Conservation (phyloP, 2,888 invertebrate genomes). For the Mycalesis mineus region DNA sequence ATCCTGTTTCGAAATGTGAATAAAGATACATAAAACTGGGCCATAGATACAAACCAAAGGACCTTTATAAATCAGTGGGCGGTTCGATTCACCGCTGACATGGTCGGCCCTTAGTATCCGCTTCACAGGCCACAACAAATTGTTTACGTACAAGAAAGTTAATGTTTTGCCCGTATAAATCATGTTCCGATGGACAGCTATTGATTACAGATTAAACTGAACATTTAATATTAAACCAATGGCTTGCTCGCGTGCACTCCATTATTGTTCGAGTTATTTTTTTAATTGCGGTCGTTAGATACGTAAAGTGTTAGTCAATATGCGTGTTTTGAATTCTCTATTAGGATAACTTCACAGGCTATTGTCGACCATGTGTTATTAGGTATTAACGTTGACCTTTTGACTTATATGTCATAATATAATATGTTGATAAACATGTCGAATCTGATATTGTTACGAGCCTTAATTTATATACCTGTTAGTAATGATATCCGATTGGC, state of each 20-base stretch:
- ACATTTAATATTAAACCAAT: slow-evolving; percentile 9
- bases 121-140: slow-evolving; percentile 7
- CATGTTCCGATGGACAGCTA: slow-evolving; percentile 9
- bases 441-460: too few species aligned
- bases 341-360: background rate
- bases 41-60: background rate
- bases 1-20: background rate
- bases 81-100: slow-evolving; percentile 2
- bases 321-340: background rate
- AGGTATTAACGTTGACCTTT: background rate
- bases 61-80: background rate
- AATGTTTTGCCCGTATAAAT: slow-evolving; percentile 9
- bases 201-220: slow-evolving; percentile 12
- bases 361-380: background rate
- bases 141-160: slow-evolving; percentile 8
- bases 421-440: background rate
- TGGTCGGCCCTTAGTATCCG: background rate
- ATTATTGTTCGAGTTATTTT: slow-evolving; percentile 4
- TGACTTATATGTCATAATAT: too few species aligned
- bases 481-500: too few species aligned
- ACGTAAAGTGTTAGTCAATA: background rate
- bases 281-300: background rate
- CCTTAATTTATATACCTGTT: too few species aligned
- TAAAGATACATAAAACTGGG: background rate
- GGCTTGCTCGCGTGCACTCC: slow-evolving; percentile 6